These are phyloP conservation scores for Micromys minutus DNA, from an alignment of 2,113 vertebrate species.

Conservation along the genomic window DNA sequence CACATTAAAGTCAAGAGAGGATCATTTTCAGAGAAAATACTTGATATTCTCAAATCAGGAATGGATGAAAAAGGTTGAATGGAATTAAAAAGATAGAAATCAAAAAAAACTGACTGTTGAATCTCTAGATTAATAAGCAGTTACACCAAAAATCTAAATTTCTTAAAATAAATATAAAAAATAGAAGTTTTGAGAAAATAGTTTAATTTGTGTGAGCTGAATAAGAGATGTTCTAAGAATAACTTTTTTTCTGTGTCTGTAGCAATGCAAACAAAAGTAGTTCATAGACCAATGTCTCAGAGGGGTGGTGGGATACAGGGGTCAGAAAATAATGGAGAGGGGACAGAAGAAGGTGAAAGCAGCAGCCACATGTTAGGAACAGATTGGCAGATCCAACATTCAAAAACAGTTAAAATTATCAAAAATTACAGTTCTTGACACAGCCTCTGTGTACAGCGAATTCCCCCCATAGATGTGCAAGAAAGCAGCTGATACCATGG, in stretches of 20 bases:
- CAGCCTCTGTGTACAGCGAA: neutral
- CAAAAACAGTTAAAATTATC: neutral
- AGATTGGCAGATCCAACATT: neutral
- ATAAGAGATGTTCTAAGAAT: slow-evolving; percentile 10
- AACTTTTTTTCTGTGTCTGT: neutral
- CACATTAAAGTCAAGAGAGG: neutral
- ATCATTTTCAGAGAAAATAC: slow-evolving; percentile 37
- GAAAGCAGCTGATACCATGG: neutral
- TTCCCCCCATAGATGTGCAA: neutral
- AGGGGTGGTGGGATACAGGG: neutral
- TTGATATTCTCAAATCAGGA: slow-evolving; percentile 18
- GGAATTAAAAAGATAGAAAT: neutral
- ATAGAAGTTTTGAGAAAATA: neutral
- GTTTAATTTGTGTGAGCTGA: neutral
- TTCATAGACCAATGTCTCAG: neutral
- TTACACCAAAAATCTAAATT: neutral
- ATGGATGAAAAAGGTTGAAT: slow-evolving; percentile 2
- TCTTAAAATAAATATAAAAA: neutral
- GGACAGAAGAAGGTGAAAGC: neutral
- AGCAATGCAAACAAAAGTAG: neutral
- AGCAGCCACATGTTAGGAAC: neutral
- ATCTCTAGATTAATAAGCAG: neutral
- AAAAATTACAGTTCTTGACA: slow-evolving; percentile 31
- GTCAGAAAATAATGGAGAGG: neutral
- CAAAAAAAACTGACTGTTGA: neutral